Percentiles rank a stretch among this genome's conserved stretches.
Conservation (phyloP, 2,797 vertebrate genomes). For the Xenentodon cancila region DNA sequence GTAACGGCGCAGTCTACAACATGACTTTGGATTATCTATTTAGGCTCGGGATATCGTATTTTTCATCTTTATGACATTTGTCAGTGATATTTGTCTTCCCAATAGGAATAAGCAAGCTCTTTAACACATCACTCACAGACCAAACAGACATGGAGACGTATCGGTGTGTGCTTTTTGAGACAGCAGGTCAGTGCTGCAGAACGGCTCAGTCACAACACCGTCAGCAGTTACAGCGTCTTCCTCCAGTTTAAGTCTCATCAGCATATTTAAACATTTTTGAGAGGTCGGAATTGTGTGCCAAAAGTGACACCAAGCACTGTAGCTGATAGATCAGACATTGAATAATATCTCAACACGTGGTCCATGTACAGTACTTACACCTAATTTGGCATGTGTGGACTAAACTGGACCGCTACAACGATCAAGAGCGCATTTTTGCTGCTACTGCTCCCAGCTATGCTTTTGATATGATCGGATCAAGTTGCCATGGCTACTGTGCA, state of each 20-base stretch:
- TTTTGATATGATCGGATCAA: slow-evolving; percentile 12
- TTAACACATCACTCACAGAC: no score
- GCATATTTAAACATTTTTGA: background rate
- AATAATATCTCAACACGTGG: no score
- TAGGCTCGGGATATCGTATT: background rate
- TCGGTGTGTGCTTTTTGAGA: no score
- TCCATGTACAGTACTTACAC: no score
- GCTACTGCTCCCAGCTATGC: background rate
- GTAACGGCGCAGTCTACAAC: no score
- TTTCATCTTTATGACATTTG: background rate
- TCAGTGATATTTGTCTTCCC: background rate
- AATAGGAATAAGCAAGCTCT: no score
- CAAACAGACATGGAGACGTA: no score
- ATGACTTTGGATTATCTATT: background rate
- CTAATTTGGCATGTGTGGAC: background rate
- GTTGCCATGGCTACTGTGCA: background rate
- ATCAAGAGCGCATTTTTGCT: background rate
- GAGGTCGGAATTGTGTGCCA: background rate
- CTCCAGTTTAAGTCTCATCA: no score
- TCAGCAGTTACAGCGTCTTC: no score
- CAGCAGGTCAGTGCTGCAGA: no score
- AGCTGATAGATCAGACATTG: background rate
- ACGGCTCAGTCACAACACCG: no score
- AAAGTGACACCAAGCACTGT: no score
- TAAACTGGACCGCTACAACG: background rate